phyloP scores from a whole-genome alignment of 2,888 invertebrate genomes.

The Anorthoa munda region DNA sequence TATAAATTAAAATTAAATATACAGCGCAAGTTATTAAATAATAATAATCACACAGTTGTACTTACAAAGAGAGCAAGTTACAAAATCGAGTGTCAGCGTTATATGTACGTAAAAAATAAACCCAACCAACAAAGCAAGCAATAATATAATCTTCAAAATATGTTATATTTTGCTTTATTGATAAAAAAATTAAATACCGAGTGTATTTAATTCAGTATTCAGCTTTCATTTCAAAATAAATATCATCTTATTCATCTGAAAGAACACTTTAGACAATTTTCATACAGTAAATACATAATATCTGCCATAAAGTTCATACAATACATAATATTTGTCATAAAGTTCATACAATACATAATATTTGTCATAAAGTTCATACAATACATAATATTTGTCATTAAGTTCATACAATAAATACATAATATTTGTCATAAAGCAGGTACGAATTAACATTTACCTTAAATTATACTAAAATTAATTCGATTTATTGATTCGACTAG shows the following conservation, averaged over 20 bases:
- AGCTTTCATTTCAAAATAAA: background rate
- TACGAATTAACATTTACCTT: constrained; percentile 63
- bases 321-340: constrained; percentile 38
- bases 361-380: constrained; percentile 40
- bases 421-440: constrained; percentile 61
- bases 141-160: background rate
- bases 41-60: constrained; percentile 43
- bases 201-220: constrained; percentile 25
- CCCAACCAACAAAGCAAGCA: too few species aligned
- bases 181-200: background rate
- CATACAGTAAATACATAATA: constrained; percentile 31
- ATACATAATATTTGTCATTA: constrained; percentile 38
- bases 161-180: too few species aligned
- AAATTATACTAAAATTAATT: constrained; percentile 62
- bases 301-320: too few species aligned
- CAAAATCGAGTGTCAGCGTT: constrained; percentile 19
- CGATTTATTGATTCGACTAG: constrained; percentile 67
- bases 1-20: constrained; percentile 15
- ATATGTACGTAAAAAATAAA: background rate
- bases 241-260: background rate
- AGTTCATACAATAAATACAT: constrained; percentile 43
- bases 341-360: constrained; percentile 41
- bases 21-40: background rate
- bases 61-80: constrained; percentile 32
- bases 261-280: background rate